Base-by-base conservation (phyloP, 2,797 vertebrate genomes). In the Takifugu rubripes region DNA sequence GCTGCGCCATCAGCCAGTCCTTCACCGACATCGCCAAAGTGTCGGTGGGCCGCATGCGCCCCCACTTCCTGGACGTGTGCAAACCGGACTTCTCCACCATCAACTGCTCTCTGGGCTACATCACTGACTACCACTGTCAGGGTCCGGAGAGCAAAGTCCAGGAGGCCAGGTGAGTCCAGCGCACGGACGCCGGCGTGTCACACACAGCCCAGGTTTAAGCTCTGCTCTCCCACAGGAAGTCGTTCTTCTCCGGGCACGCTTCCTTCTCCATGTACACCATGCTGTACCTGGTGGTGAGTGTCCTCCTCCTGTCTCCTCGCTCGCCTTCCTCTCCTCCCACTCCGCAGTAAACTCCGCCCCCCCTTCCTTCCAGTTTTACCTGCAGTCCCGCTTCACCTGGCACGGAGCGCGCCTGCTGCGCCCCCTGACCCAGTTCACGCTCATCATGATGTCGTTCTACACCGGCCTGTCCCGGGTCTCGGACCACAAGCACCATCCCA, bases 371-470 rank as follows among this genome's bases (percentile, higher is more conserved):
- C 85, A 99, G 97, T 94, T 99, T 29, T 99, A 99, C 87, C 93
- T 99, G 62, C 96, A 99, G 91, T 94, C 97, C 70, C 94, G 97
- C 56, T 98, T 99, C 84, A 96, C 94, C 0, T 99, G 97, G 97
- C 92, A 92, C 12, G 97, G 97, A 10, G 97, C 94, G 57, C 96
- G 97, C 14, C 91, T 98, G 64, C 91, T 99, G 25, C 94, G 97
- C 40, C 97, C 97, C 1, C 90, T 99, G 55, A 93, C 96, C 44
- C 97, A 99, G 87, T 99, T 99, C 90, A 97, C 96, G 21, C 90
- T 99, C 71, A 83, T 99, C 80, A 98, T 99, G 96, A 98, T 98
- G 95, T 95, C 97, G 0, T 98, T 99, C 81, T 99, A 98, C 91
- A 98, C 96, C 0, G 97, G 97, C 65, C 72, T 99, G 84, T 98